These are phyloP conservation scores for Eufriesea mexicana DNA, from an alignment of 1,140 invertebrate genomes.

Conservation along the genomic window DNA sequence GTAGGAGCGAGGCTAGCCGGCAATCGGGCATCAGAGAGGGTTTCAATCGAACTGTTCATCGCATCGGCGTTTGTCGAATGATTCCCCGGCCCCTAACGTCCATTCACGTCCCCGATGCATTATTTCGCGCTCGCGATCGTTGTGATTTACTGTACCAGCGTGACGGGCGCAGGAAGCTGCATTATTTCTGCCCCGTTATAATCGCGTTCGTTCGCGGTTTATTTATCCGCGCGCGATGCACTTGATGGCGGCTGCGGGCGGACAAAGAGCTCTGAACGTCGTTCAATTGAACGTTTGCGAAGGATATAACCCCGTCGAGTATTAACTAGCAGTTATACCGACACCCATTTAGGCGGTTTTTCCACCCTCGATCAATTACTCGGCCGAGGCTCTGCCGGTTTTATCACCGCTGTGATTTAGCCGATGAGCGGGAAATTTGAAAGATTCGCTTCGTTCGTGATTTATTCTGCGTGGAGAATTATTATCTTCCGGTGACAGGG, in stretches of 20 bases:
- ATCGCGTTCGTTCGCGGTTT: constrained; percentile 61
- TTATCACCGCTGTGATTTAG: not conserved
- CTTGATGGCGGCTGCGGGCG: not conserved
- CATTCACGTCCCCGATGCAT: constrained; percentile 24
- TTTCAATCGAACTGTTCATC: constrained; percentile 30
- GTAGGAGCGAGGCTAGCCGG: too few species aligned
- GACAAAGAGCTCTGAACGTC: constrained; percentile 12
- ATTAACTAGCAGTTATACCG: constrained; percentile 4
- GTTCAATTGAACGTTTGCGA: constrained; percentile 33
- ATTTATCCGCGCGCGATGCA: constrained; percentile 23
- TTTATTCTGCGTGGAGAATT: too few species aligned
- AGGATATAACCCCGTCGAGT: constrained; percentile 1
- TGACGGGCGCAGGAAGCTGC: constrained; percentile 41
- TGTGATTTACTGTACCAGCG: constrained; percentile 26
- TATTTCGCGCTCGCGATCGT: constrained; percentile 34
- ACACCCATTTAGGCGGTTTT: not conserved
- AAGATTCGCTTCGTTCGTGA: not conserved
- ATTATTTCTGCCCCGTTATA: constrained; percentile 59
- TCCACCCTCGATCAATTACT: too few species aligned
- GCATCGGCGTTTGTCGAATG: not conserved
- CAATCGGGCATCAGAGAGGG: not conserved
- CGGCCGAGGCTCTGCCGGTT: not conserved
- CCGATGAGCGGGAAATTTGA: too few species aligned
- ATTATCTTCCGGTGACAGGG: too few species aligned
- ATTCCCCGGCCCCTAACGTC: constrained; percentile 27